Percentiles rank a stretch among this genome's conserved stretches.
phyloP scores from a whole-genome alignment of 1,140 invertebrate species.

The Penaeus japonicus region DNA sequence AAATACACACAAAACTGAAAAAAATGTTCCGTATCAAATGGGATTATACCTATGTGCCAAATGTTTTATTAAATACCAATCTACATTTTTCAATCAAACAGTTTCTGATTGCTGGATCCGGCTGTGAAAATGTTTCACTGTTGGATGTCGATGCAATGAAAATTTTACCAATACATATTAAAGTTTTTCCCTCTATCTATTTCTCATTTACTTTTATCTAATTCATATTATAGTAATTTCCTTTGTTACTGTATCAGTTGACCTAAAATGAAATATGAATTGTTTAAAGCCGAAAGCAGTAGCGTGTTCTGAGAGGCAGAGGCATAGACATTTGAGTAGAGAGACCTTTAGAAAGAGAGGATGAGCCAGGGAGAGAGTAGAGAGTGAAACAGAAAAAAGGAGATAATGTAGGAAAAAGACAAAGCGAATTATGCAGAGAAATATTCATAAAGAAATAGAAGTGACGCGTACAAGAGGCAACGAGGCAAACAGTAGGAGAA shows the following conservation, averaged over 20 bases:
- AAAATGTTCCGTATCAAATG: conserved; percentile 51
- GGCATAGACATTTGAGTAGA: not conserved
- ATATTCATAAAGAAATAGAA: not conserved
- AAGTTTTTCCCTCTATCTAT: not conserved
- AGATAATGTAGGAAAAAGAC: not conserved
- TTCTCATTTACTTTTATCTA: not conserved
- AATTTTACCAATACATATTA: no score
- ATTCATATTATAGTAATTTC: conserved; percentile 10
- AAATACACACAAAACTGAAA: conserved; percentile 44
- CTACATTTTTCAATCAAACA: conserved; percentile 55
- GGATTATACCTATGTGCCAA: conserved; percentile 50
- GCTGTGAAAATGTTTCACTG: not conserved
- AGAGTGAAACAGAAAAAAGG: not conserved
- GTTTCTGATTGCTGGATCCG: conserved; percentile 35
- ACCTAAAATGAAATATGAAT: not conserved
- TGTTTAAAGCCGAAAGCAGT: not conserved
- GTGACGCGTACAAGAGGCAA: not conserved
- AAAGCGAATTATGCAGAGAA: not conserved
- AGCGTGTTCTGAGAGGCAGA: not conserved
- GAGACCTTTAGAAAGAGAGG: not conserved
- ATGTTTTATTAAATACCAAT: conserved; percentile 56
- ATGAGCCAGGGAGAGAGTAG: not conserved
- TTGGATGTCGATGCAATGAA: not conserved
- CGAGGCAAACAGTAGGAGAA: not conserved
- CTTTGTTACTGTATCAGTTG: no score